These are phyloP conservation scores for Drosophila orena DNA, from an alignment of 1,140 invertebrate species.

Conservation along the genomic window DNA sequence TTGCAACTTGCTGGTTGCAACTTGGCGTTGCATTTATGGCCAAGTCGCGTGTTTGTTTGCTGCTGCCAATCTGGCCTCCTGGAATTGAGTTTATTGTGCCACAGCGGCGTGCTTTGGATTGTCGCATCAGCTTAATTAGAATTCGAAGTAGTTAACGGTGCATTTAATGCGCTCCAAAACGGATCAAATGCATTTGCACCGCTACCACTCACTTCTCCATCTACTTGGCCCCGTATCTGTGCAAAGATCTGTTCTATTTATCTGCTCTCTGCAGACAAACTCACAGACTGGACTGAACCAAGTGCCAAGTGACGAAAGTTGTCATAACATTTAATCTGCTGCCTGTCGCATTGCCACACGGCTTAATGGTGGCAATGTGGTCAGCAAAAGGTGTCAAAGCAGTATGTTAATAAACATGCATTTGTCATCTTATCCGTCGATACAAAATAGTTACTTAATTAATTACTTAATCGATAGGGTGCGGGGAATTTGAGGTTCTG, in stretches of 20 bases:
- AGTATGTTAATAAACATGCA: conserved; percentile 37
- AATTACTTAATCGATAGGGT: conserved; percentile 2
- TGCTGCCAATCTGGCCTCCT: conserved; percentile 36
- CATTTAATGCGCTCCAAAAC: conserved; percentile 75
- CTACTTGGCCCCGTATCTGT: not conserved
- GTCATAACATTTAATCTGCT: conserved; percentile 36
- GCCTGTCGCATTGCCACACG: not conserved
- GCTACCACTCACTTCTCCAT: conserved; percentile 17
- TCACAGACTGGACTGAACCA: conserved; percentile 27
- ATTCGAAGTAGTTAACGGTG: conserved; percentile 80
- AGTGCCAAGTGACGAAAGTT: conserved; percentile 30
- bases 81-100: conserved; percentile 81
- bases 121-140: conserved; percentile 81
- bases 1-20: conserved; percentile 2
- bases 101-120: conserved; percentile 70
- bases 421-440: conserved; percentile 10
- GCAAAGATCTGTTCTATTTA: conserved; percentile 42
- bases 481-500: not conserved
- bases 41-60: conserved; percentile 73
- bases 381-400: conserved; percentile 28
- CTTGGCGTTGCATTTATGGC: conserved; percentile 73
- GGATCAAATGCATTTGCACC: conserved; percentile 76
- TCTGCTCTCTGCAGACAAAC: conserved; percentile 3
- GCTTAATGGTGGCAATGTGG: conserved; percentile 15
- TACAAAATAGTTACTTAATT: conserved; percentile 14